A percentile compares a stretch with the other conserved stretches of the same genome.
Evolutionary conservation across 1,140 invertebrate species (phyloP).

Genomic region (Listronotus oregonensis): DNA sequence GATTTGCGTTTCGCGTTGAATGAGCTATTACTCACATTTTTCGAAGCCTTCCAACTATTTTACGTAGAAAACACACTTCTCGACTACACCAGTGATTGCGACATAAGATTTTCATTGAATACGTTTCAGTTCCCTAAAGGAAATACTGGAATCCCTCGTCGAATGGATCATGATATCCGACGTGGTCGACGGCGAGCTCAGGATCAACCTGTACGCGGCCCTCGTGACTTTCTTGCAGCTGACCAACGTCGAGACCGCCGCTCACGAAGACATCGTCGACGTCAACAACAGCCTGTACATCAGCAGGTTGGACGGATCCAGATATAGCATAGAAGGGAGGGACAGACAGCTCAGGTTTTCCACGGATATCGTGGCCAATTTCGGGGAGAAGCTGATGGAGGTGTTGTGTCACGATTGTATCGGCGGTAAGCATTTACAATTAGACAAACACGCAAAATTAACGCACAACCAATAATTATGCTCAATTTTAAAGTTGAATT

Average conservation of each 20-base stretch:
- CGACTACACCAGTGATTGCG: no score
- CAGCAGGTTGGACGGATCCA: conserved; percentile 66
- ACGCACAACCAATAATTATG: no score
- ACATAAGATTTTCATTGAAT: no score
- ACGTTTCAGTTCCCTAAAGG: conserved; percentile 60
- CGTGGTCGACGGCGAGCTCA: conserved; percentile 73
- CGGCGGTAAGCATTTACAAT: conserved; percentile 81
- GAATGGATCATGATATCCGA: conserved; percentile 75
- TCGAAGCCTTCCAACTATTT: no score
- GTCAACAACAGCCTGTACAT: conserved; percentile 56
- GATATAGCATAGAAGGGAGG: conserved; percentile 24
- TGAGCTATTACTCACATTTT: no score
- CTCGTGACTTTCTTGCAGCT: conserved; percentile 79
- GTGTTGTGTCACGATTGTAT: conserved; percentile 85
- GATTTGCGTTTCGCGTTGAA: no score
- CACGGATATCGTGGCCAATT: conserved; percentile 53
- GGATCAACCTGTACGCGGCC: conserved; percentile 83
- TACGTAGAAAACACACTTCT: no score
- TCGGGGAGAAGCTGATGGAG: conserved; percentile 81
- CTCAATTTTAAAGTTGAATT: no score
- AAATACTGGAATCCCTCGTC: conserved; percentile 70
- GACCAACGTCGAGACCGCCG: conserved; percentile 60
- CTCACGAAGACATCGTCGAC: conserved; percentile 44
- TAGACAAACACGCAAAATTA: background rate
- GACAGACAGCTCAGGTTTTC: conserved; percentile 38